Conservation (phyloP, 2,113 vertebrate species). For the Lagopus muta region DNA sequence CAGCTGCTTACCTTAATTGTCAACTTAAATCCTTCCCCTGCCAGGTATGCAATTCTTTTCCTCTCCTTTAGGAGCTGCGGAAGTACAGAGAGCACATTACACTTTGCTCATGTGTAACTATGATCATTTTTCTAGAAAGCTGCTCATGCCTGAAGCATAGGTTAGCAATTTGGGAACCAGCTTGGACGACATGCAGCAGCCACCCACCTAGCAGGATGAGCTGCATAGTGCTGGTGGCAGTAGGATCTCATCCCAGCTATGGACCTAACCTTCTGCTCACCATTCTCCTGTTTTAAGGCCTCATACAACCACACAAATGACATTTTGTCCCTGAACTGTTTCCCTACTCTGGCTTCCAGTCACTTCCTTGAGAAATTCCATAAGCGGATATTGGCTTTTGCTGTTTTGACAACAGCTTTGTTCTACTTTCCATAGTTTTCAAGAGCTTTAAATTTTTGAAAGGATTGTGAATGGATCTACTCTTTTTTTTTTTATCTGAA, state of each 20-base stretch:
- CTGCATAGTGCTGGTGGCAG: fast-evolving
- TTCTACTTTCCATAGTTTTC: background rate
- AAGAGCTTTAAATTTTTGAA: background rate
- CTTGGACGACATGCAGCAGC: background rate
- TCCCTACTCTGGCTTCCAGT: background rate
- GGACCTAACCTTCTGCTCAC: background rate
- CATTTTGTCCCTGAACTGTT: background rate
- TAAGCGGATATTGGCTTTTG: background rate
- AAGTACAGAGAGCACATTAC: conserved; percentile 64
- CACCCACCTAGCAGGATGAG: background rate
- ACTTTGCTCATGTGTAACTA: background rate
- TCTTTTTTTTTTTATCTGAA: background rate
- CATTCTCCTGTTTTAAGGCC: background rate
- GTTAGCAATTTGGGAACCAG: background rate
- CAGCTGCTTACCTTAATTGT: conserved; percentile 61
- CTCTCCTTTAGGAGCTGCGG: conserved; percentile 45
- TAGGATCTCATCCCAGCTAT: background rate
- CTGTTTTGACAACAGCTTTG: fast-evolving
- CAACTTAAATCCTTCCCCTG: conserved; percentile 44
- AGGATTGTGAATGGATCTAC: background rate
- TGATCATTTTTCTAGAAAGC: conserved; percentile 4
- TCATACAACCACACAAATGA: background rate
- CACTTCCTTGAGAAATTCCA: background rate
- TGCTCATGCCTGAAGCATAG: background rate
- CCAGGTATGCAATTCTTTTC: conserved; percentile 53